A percentile compares a stretch with the other conserved stretches of the same genome.
These are phyloP conservation scores for Aythya baeri DNA, from an alignment of 2,113 vertebrate genomes.

Conservation along the genomic window DNA sequence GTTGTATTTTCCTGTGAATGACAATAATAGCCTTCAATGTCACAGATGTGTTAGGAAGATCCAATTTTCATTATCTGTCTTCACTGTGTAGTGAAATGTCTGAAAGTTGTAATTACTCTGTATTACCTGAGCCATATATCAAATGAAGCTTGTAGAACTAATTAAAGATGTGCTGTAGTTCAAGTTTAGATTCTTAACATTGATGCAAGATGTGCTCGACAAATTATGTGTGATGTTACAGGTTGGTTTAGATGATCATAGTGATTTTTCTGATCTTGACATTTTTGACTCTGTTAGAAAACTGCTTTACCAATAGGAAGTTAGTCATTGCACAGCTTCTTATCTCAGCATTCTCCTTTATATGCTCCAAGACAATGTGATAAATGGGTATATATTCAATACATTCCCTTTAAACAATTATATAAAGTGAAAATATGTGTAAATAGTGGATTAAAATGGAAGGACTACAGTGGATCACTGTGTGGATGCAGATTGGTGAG, in stretches of 20 bases:
- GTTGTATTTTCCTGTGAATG: neutral
- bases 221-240: neutral
- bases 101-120: neutral
- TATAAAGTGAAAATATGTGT: neutral
- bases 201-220: neutral
- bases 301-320: neutral
- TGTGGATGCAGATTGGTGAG: neutral
- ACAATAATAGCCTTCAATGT: neutral
- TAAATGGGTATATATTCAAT: neutral
- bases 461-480: neutral
- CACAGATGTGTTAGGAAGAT: neutral
- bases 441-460: neutral
- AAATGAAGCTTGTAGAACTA: neutral
- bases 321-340: neutral
- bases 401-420: neutral
- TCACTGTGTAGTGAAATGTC: neutral
- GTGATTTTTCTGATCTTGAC: neutral
- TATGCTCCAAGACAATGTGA: neutral
- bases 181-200: neutral
- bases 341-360: neutral
- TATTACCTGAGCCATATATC: neutral
- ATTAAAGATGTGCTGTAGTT: neutral
- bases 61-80: neutral
- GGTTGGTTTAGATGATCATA: neutral
- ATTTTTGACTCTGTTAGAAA: neutral